These are phyloP conservation scores for Hemiprocne comata DNA, from an alignment of 2,113 vertebrate genomes.

Conservation along the genomic window DNA sequence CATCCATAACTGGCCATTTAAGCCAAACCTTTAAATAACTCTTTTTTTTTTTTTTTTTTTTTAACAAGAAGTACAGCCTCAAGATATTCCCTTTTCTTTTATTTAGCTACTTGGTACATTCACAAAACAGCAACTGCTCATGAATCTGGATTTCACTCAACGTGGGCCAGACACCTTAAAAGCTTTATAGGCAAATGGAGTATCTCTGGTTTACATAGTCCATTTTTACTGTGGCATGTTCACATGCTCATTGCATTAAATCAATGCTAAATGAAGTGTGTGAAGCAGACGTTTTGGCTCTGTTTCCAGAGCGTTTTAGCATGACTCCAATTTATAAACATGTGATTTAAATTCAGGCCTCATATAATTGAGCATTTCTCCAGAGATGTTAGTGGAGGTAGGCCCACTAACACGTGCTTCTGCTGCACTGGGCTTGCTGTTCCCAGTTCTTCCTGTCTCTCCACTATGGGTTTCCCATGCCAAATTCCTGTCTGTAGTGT, in stretches of 20 bases:
- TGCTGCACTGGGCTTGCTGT: neutral
- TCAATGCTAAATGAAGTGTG: neutral
- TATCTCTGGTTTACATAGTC: neutral
- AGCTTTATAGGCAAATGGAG: neutral
- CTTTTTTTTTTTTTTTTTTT: neutral
- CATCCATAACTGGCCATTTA: neutral
- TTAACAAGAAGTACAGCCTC: neutral
- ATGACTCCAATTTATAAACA: neutral
- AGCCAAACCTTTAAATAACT: neutral
- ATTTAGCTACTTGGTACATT: neutral
- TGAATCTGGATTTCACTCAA: neutral
- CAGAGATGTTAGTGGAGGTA: neutral
- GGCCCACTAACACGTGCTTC: neutral
- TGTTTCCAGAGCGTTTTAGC: neutral
- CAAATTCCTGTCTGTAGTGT: neutral
- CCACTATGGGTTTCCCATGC: neutral
- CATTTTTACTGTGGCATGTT: neutral
- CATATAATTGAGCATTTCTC: neutral
- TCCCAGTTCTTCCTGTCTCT: slow-evolving; percentile 1
- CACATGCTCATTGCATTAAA: neutral
- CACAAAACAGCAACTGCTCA: neutral
- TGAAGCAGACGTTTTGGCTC: neutral
- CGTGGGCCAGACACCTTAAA: neutral
- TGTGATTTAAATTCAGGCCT: neutral
- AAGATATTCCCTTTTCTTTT: neutral